Percentiles rank a stretch among this genome's conserved stretches.
phyloP scores from a whole-genome alignment of 2,797 vertebrate genomes.

The Xiphorhynchus erythropygius region DNA sequence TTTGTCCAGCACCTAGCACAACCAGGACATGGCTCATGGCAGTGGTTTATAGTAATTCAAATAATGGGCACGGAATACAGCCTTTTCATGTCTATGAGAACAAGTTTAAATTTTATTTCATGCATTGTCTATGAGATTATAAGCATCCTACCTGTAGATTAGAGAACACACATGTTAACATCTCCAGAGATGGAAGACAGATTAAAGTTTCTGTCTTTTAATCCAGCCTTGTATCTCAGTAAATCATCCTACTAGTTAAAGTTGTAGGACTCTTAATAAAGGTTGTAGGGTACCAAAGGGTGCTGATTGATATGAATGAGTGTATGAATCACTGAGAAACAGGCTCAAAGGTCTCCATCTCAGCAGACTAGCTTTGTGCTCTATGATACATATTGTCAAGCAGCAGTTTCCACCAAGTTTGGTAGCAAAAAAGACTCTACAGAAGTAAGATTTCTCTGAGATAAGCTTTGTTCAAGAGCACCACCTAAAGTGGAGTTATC shows the following conservation, averaged over 20 bases:
- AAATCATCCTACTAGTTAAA: slow-evolving; percentile 52
- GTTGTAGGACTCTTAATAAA: slow-evolving; percentile 67
- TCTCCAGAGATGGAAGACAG: slow-evolving; percentile 17
- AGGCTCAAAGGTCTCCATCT: slow-evolving; percentile 63
- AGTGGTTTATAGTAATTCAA: background rate
- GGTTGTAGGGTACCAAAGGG: slow-evolving; percentile 60
- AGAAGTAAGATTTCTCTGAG: background rate
- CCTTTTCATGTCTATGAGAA: background rate
- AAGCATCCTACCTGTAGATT: slow-evolving; percentile 30
- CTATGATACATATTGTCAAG: slow-evolving; percentile 51
- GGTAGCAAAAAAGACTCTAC: slow-evolving; percentile 23
- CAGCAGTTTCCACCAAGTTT: slow-evolving; percentile 52
- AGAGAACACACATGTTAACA: background rate
- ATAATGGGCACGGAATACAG: background rate
- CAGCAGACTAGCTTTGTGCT: slow-evolving; percentile 39
- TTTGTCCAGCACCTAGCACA: background rate
- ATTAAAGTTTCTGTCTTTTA: slow-evolving; percentile 47
- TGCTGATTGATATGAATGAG: slow-evolving; percentile 66
- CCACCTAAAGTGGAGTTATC: slow-evolving; percentile 29
- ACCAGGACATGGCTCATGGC: background rate
- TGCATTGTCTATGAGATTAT: background rate
- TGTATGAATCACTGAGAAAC: slow-evolving; percentile 50
- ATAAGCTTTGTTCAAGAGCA: slow-evolving; percentile 42
- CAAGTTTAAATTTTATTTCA: background rate
- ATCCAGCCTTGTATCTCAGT: slow-evolving; percentile 16